A percentile compares a stretch with the other conserved stretches of the same genome.
Conservation (phyloP, 2,888 invertebrate species). For the Cheilosia pagana region DNA sequence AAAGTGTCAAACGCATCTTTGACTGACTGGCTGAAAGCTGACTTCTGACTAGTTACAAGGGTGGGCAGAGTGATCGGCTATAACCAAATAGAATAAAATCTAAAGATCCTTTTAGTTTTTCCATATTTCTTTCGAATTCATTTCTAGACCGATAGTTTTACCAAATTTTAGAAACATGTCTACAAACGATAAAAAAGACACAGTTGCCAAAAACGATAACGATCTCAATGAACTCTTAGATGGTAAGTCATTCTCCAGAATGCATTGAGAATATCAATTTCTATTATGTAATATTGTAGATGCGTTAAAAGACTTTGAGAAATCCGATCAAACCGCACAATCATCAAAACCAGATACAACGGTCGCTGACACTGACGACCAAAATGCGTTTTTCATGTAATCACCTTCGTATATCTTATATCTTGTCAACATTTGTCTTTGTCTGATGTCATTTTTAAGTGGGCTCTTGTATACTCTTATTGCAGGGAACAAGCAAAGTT, state of each 20-base stretch:
- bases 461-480: conserved; percentile 1
- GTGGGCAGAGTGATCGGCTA: conserved; percentile 16
- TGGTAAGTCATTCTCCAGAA: conserved; percentile 84
- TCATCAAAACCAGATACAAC: conserved; percentile 84
- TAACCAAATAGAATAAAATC: conserved; percentile 38
- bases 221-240: conserved; percentile 90
- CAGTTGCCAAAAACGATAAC: conserved; percentile 84
- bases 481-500: conserved; percentile 82
- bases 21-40: too few species aligned
- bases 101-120: background rate
- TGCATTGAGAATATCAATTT: conserved; percentile 20
- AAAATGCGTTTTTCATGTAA: conserved; percentile 82
- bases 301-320: conserved; percentile 87
- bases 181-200: conserved; percentile 54
- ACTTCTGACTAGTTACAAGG: background rate
- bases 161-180: conserved; percentile 43
- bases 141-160: too few species aligned
- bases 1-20: conserved; percentile 31
- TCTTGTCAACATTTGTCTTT: too few species aligned
- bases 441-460: too few species aligned
- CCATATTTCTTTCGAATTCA: background rate
- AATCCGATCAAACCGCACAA: conserved; percentile 78
- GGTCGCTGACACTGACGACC: conserved; percentile 76
- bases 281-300: conserved; percentile 83
- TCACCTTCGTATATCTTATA: conserved; percentile 14